Percentiles rank a stretch among this genome's conserved stretches.
phyloP scores from a whole-genome alignment of 2,888 invertebrate species.

The Acrobasis repandana region DNA sequence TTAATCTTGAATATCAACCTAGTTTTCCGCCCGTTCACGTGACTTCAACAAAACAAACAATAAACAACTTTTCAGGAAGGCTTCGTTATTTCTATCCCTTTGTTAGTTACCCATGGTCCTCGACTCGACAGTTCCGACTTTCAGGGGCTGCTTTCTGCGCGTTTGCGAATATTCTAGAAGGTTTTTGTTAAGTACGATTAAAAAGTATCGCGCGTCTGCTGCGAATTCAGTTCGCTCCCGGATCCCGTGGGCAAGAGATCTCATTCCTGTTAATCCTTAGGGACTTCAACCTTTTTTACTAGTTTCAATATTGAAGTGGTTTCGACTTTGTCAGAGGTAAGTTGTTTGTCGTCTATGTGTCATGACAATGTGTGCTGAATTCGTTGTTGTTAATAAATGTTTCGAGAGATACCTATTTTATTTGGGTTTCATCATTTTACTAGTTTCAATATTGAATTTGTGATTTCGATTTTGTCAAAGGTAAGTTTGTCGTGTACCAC shows the following conservation, averaged over 20 bases:
- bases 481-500: too few species aligned
- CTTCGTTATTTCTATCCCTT: neutral
- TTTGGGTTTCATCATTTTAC: too few species aligned
- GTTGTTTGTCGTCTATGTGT: too few species aligned
- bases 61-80: neutral
- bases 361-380: too few species aligned
- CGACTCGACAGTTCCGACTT: slow-evolving; percentile 5
- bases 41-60: neutral
- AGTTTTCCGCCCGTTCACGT: neutral
- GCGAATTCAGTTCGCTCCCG: slow-evolving; percentile 1
- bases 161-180: slow-evolving; percentile 9
- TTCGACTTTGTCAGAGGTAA: too few species aligned
- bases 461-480: too few species aligned
- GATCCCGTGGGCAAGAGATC: neutral
- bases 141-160: slow-evolving; percentile 10
- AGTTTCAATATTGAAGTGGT: too few species aligned
- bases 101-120: neutral
- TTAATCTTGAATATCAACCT: too few species aligned
- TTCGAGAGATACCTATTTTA: too few species aligned
- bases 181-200: neutral
- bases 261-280: neutral
- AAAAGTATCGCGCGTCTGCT: neutral
- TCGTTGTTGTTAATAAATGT: too few species aligned
- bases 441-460: too few species aligned
- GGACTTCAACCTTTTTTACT: too few species aligned